phyloP scores from a whole-genome alignment of 2,888 invertebrate species.

The Lasius fuliginosus region DNA sequence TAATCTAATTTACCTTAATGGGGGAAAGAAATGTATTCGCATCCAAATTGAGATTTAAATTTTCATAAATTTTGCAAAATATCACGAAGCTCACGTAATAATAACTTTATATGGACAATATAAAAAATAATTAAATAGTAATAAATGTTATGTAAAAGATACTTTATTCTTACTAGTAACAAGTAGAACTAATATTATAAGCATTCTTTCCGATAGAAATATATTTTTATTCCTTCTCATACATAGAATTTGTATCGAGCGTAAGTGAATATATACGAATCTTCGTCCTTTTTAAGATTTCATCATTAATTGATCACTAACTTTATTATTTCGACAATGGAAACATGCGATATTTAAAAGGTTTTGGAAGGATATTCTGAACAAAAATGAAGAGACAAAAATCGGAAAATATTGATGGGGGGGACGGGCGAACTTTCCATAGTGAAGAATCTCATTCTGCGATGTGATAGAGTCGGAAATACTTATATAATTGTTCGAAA shows the following conservation, averaged over 20 bases:
- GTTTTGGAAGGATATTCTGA: not conserved
- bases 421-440: not conserved
- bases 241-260: not conserved
- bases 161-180: not conserved
- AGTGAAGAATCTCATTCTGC: slow-evolving; percentile 50
- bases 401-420: not conserved
- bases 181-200: not conserved
- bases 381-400: not conserved
- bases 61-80: slow-evolving; percentile 3
- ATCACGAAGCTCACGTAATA: not conserved
- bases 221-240: not conserved
- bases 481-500: slow-evolving; percentile 58
- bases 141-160: not conserved
- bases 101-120: not conserved
- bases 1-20: not conserved
- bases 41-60: not conserved
- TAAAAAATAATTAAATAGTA: not conserved
- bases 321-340: not conserved
- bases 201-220: not conserved
- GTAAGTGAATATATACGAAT: not conserved
- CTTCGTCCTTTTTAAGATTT: not conserved
- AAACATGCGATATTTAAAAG: not conserved
- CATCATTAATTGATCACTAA: not conserved
- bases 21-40: not conserved
- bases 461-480: slow-evolving; percentile 61